Conservation (phyloP, 2,797 vertebrate genomes). For the Siniperca obscura region DNA sequence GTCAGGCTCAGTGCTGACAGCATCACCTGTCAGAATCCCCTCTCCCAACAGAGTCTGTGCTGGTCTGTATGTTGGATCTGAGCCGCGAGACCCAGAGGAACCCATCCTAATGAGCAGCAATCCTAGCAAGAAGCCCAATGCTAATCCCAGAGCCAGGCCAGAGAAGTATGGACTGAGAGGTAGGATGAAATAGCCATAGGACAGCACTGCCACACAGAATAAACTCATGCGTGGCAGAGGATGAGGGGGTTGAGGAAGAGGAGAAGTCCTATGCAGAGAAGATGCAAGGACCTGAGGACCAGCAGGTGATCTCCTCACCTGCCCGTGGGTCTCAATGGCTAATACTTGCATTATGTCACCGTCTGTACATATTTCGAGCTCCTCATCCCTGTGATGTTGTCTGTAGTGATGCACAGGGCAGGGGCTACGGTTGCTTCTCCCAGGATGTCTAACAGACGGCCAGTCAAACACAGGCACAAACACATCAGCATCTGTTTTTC, state of each 20-base stretch:
- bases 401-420: slow-evolving; percentile 70
- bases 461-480: slow-evolving; percentile 73
- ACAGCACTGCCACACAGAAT: slow-evolving; percentile 82
- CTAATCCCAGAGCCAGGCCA: slow-evolving; percentile 88
- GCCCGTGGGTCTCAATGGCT: slow-evolving; percentile 40
- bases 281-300: slow-evolving; percentile 21
- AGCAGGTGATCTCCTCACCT: not conserved
- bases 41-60: slow-evolving; percentile 51
- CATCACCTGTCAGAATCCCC: slow-evolving; percentile 36
- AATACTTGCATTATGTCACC: slow-evolving; percentile 84
- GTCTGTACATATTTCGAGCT: slow-evolving; percentile 83
- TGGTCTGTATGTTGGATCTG: not conserved
- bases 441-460: slow-evolving; percentile 62
- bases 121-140: slow-evolving; percentile 87
- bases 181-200: slow-evolving; percentile 89
- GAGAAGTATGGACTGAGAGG: slow-evolving; percentile 90
- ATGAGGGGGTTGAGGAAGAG: slow-evolving; percentile 33
- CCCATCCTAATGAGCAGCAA: slow-evolving; percentile 86
- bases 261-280: not conserved
- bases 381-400: slow-evolving; percentile 60
- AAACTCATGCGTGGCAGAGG: slow-evolving; percentile 84
- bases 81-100: slow-evolving; percentile 45
- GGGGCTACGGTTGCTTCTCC: slow-evolving; percentile 41
- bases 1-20: slow-evolving; percentile 45
- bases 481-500: slow-evolving; percentile 70